Base-by-base conservation (phyloP, 2,113 vertebrate genomes). In the Nothocercus julius region DNA sequence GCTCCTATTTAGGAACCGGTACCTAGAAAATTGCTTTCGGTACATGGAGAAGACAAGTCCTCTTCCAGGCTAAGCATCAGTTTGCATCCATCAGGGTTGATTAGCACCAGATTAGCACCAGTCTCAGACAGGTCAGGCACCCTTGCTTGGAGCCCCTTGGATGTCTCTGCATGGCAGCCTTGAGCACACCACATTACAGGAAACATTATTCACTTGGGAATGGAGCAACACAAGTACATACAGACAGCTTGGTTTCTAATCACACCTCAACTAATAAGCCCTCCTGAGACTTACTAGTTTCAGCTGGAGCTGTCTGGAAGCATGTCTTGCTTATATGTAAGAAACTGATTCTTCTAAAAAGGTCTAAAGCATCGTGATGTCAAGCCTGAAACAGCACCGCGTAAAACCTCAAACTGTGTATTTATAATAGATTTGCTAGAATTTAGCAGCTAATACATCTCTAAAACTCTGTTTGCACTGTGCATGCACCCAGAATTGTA, bases 261-360 rank as follows among this genome's bases (percentile, higher is more conserved):
- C 91, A 95, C 91, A 97, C 86, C 95, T 94, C 84, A 95, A 84
- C 66, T 96, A 97, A 82, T 91, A 97, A 95, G 91, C 84, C 58
- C 95, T 93, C 94, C 81, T 91, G 96, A 93, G 92, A 95, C 81
- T 92, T 92, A 76, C 76, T 94, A 90, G 73, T 69, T 66, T 93
- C 96, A 95, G 58, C 66, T 79, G 87, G 89, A 94, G 81, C 83
- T 93, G 62, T 53, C 86, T 93, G 81, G 81, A 94, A 94, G 87
- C 36, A 70, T 1, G 0, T 82, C 53, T 87, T 91, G 53, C 74
- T 78, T 66, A 73, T 68, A 69, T 72, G 81, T 68, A 8, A 70
- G 86, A 78, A 72, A 72, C 82, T 84, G 83, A 79, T 56, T 75
- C 56, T 47, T 82, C 70, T 69, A 62, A 84, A 92, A 89, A 95